Conservation (phyloP, 2,113 vertebrate genomes). For the Notechis scutatus region DNA sequence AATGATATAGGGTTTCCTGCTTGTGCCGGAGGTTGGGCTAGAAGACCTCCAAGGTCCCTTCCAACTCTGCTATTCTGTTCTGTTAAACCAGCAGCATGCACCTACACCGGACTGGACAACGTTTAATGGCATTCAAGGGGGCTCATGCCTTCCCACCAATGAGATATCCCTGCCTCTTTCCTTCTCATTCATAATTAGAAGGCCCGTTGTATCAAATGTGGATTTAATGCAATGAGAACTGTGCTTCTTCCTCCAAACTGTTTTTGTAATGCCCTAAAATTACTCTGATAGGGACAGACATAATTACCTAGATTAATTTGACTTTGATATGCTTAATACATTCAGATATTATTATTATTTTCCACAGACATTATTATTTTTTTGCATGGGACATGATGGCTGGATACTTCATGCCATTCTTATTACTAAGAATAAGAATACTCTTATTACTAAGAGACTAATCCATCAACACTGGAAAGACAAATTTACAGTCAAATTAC, state of each 20-base stretch:
- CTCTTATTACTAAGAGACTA: neutral
- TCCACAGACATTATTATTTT: neutral
- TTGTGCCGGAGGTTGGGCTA: neutral
- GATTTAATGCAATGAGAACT: neutral
- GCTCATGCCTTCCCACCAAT: neutral
- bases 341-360: neutral
- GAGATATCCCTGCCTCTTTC: neutral
- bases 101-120: neutral
- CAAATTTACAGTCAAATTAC: neutral
- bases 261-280: neutral
- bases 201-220: neutral
- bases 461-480: neutral
- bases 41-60: neutral
- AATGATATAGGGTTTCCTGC: neutral
- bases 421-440: neutral
- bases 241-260: neutral
- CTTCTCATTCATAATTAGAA: neutral
- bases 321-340: neutral
- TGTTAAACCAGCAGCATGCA: neutral
- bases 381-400: neutral
- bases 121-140: neutral
- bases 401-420: neutral
- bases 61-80: neutral
- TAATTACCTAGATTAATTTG: neutral
- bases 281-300: neutral